Evolutionary conservation across 2,113 vertebrate species (phyloP), one percentile per base, ranked within the genome.

Genomic region (Quiscalus mexicanus): DNA sequence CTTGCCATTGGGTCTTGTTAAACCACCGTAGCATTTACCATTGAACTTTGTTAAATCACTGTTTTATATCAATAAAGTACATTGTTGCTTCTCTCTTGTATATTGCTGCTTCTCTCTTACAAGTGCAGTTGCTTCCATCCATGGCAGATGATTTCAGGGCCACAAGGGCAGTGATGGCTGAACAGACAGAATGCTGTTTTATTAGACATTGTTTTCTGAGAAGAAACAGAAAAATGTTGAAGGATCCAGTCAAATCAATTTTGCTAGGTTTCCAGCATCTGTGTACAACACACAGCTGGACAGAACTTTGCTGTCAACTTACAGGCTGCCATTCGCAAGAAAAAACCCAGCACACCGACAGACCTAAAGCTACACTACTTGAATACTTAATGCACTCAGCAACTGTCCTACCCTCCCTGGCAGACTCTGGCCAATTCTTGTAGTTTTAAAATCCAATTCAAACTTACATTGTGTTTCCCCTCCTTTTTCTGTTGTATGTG

Each of bases 271-370:
- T n/a, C 42, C 53, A 22, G 45, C 45, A 33, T 75, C 37, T 18
- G 11, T 79, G 35, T 69, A 30, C 2, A 15, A n/a, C 39, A 35
- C 25, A 39, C 0, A 35, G 35, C 42, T 77, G 45, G 55, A 89
- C 41, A 80, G 80, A 79, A 19, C 24, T 87, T 90, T 64, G 68
- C 76, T 14, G 8, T 75, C 53, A 65, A 24, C 77, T 88, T 20
- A 17, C 22, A 47, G 44, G 60, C 41, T 52, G 33, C 49, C 45
- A 87, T 65, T 91, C 64, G 89, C 37, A 76, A 93, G 81, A 33
- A 44, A 79, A 62, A 73, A 3, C 9, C 4, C 58, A 47, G 41
- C 0, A 9, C 0, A 2, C 3, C 2, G 1, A 30, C 78, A 59
- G 39, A 76, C 41, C 41, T 60, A 64, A 87, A 77, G 41, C 62